phyloP scores from a whole-genome alignment of 2,888 invertebrate species.

The Rhabditoides inermis region DNA sequence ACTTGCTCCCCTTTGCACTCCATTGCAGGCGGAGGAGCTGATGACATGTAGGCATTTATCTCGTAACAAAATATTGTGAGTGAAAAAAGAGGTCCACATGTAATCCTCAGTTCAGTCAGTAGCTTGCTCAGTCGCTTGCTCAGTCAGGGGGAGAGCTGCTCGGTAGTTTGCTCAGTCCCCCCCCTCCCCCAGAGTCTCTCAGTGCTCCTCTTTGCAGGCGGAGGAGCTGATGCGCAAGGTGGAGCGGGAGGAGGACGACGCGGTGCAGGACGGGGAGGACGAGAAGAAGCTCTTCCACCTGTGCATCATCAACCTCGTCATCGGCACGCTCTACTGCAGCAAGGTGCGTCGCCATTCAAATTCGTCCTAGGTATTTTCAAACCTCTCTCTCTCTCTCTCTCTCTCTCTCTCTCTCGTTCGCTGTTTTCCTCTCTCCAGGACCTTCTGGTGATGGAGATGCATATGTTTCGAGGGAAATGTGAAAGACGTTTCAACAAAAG shows the following conservation, averaged over 20 bases:
- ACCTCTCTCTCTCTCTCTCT: too few species aligned
- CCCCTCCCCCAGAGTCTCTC: too few species aligned
- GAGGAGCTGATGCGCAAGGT: constrained; percentile 80
- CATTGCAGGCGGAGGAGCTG: constrained; percentile 7
- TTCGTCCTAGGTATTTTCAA: not conserved
- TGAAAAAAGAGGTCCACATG: not conserved
- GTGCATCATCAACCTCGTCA: constrained; percentile 95
- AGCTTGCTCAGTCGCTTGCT: not conserved
- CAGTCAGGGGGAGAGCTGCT: too few species aligned
- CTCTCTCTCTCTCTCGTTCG: too few species aligned
- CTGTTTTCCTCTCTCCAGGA: too few species aligned
- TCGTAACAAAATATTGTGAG: not conserved
- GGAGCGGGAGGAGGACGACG: constrained; percentile 88
- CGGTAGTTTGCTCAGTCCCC: not conserved
- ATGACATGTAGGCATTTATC: too few species aligned
- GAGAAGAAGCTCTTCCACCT: constrained; percentile 87
- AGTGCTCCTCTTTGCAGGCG: constrained; percentile 17
- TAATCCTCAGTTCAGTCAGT: too few species aligned
- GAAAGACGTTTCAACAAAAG: too few species aligned
- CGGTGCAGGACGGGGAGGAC: constrained; percentile 76
- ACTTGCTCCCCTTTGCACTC: too few species aligned
- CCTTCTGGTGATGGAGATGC: too few species aligned
- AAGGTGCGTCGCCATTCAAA: constrained; percentile 61
- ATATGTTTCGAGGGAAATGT: too few species aligned
- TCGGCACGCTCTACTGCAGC: constrained; percentile 93